A percentile compares a stretch with the other conserved stretches of the same genome.
Conservation (phyloP, 1,140 invertebrate genomes). For the Epicauta chinensis region DNA sequence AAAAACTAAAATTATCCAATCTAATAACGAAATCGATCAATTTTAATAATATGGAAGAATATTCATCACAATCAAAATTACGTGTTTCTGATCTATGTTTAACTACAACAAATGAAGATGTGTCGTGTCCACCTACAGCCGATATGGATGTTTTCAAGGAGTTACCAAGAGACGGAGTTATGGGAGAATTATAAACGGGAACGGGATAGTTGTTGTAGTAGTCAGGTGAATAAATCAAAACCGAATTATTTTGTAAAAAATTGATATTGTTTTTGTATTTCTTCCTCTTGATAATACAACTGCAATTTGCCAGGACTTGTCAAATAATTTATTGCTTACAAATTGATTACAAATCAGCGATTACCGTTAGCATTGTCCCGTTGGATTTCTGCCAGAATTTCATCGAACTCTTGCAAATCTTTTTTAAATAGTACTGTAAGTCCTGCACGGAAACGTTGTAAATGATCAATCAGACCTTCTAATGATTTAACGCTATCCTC, state of each 20-base stretch:
- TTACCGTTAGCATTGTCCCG: too few relatives aligned
- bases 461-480: too few relatives aligned
- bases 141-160: conserved; percentile 56
- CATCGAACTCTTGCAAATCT: too few relatives aligned
- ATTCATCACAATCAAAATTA: conserved; percentile 54
- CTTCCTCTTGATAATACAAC: background rate
- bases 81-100: conserved; percentile 54
- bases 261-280: conserved; percentile 7
- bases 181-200: conserved; percentile 51
- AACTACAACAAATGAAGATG: conserved; percentile 49
- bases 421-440: too few relatives aligned
- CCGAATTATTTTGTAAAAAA: conserved; percentile 53
- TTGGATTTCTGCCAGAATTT: too few relatives aligned
- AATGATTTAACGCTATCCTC: too few relatives aligned
- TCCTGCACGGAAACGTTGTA: too few relatives aligned
- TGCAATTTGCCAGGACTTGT: background rate
- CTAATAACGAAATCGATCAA: conserved; percentile 40
- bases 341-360: too few relatives aligned
- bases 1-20: conserved; percentile 53
- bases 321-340: background rate
- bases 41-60: conserved; percentile 43
- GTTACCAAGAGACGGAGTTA: conserved; percentile 53
- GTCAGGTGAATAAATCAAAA: conserved; percentile 45
- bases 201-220: conserved; percentile 8
- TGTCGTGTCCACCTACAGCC: conserved; percentile 49